Conservation (phyloP, 2,888 invertebrate species). For the Drosophila bunnanda region DNA sequence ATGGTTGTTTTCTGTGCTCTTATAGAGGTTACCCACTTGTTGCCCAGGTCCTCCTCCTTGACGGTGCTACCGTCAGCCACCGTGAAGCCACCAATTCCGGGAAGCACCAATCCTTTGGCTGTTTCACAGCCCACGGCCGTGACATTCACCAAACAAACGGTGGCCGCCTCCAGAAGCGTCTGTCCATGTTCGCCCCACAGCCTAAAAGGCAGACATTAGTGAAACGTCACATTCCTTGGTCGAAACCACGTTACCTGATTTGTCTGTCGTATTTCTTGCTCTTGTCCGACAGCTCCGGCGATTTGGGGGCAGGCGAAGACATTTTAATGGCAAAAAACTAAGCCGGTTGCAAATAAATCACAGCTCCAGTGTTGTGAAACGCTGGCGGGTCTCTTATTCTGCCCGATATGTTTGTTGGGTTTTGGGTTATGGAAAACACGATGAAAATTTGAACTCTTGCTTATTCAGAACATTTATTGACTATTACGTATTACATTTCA, state of each 20-base stretch:
- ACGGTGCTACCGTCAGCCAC: conserved; percentile 94
- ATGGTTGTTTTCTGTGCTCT: no score
- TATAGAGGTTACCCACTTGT: conserved; percentile 88
- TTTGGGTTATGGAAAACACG: background rate
- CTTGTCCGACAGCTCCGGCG: conserved; percentile 89
- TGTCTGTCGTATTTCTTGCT: conserved; percentile 91
- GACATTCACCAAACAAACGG: conserved; percentile 97
- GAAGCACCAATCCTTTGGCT: conserved; percentile 96
- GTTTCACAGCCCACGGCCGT: conserved; percentile 97
- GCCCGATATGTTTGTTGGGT: background rate
- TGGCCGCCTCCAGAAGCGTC: conserved; percentile 92
- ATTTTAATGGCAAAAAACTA: conserved; percentile 59
- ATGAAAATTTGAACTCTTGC: conserved; percentile 21
- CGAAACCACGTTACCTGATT: conserved; percentile 85
- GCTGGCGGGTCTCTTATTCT: background rate
- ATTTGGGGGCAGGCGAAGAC: conserved; percentile 86
- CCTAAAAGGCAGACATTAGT: conserved; percentile 84
- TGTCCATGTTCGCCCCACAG: conserved; percentile 99
- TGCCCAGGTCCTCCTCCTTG: conserved; percentile 95
- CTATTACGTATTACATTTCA: conserved; percentile 61
- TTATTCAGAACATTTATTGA: conserved; percentile 68
- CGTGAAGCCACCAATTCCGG: conserved; percentile 96
- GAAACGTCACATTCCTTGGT: background rate
- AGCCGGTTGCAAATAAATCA: conserved; percentile 60
- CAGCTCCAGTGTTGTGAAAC: conserved; percentile 53